Conservation (phyloP, 2,113 vertebrate species). For the Ceyx melanurus region DNA sequence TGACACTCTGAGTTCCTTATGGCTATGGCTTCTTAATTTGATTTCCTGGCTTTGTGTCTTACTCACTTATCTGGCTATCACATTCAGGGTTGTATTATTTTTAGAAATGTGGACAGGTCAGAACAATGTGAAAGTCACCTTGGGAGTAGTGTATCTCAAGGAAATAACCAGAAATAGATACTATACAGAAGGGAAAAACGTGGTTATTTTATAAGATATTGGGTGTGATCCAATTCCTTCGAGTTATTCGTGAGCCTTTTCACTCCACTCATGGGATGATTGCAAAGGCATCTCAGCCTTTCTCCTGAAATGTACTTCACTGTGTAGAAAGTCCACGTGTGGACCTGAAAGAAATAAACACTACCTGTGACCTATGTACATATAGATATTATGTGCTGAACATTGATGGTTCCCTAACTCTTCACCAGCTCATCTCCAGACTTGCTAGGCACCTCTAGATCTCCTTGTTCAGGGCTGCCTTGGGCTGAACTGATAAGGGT, state of each 20-base stretch:
- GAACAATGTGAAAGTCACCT: neutral
- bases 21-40: slow-evolving; percentile 63
- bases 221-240: neutral
- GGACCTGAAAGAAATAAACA: neutral
- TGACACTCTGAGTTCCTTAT: slow-evolving; percentile 34
- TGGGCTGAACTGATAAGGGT: neutral
- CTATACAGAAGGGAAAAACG: neutral
- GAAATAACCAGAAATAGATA: slow-evolving; percentile 15
- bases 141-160: neutral
- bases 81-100: slow-evolving; percentile 20
- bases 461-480: neutral
- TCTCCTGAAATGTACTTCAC: neutral
- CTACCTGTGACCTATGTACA: neutral
- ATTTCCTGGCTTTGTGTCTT: slow-evolving; percentile 63
- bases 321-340: neutral
- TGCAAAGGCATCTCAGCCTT: neutral
- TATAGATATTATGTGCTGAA: neutral
- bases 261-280: neutral
- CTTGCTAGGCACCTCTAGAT: neutral
- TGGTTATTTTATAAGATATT: neutral
- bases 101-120: slow-evolving; percentile 1
- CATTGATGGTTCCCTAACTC: neutral
- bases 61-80: slow-evolving; percentile 63
- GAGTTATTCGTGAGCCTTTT: neutral
- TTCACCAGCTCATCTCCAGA: neutral